Evolutionary conservation across 2,113 vertebrate species (phyloP).

Genomic region (Raja brachyura): DNA sequence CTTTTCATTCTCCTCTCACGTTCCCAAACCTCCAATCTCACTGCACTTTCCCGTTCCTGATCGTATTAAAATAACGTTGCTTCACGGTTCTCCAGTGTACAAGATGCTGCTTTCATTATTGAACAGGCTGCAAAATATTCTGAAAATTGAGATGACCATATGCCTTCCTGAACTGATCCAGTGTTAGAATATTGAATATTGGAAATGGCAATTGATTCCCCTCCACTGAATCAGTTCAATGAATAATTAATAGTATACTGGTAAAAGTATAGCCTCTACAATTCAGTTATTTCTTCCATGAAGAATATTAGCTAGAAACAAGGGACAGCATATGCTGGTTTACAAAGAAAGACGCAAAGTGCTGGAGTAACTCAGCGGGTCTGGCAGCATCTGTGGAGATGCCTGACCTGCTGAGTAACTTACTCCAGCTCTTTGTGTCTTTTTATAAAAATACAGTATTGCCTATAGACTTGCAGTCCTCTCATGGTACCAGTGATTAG

Average conservation of each 20-base stretch:
- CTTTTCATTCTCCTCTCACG: not conserved
- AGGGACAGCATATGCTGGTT: no score
- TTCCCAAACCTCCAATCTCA: not conserved
- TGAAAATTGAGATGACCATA: not conserved
- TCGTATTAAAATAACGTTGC: not conserved
- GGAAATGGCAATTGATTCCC: not conserved
- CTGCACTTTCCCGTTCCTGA: no score
- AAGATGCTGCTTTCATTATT: not conserved
- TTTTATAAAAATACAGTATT: not conserved
- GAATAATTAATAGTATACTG: not conserved
- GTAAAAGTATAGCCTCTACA: not conserved
- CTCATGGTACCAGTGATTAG: not conserved
- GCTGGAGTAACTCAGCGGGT: no score
- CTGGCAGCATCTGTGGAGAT: no score
- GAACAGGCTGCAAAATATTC: not conserved
- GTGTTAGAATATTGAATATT: not conserved
- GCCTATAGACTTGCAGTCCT: not conserved
- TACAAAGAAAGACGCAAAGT: no score
- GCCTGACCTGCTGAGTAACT: no score
- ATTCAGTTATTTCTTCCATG: not conserved
- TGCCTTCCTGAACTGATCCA: not conserved
- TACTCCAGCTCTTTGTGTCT: no score
- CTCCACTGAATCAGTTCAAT: not conserved
- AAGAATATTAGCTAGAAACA: not conserved
- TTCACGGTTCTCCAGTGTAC: not conserved